Conservation (phyloP, 1,140 invertebrate genomes). For the Plectrocnemia conspersa region DNA sequence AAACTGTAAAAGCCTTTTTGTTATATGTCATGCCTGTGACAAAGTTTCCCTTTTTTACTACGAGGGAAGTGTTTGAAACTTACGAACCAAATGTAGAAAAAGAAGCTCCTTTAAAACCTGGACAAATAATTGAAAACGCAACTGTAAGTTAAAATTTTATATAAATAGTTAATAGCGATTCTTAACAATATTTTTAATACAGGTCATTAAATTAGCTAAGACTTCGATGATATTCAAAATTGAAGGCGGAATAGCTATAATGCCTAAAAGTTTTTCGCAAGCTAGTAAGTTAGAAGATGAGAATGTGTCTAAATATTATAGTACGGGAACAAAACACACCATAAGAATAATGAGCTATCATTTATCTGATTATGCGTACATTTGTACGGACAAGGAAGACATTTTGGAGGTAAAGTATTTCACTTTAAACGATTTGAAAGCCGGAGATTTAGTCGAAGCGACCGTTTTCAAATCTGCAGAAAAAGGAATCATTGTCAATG, state of each 20-base stretch:
- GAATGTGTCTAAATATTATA: slow-evolving; percentile 17
- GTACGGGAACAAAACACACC: slow-evolving; percentile 45
- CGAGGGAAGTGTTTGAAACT: slow-evolving; percentile 42
- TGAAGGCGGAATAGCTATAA: slow-evolving; percentile 19
- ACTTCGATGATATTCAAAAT: slow-evolving; percentile 28
- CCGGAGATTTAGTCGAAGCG: slow-evolving; percentile 52
- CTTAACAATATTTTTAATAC: slow-evolving; percentile 4
- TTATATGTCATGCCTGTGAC: slow-evolving; percentile 64
- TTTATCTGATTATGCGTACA: slow-evolving; percentile 53
- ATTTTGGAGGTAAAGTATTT: slow-evolving; percentile 52
- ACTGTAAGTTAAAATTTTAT: slow-evolving; percentile 37
- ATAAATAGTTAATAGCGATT: not conserved
- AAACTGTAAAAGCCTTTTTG: slow-evolving; percentile 52
- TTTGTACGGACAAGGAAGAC: slow-evolving; percentile 55
- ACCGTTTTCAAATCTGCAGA: slow-evolving; percentile 41
- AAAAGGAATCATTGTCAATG: slow-evolving; percentile 43
- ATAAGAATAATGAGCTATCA: slow-evolving; percentile 57
- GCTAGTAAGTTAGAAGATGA: slow-evolving; percentile 4
- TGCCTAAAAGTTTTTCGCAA: slow-evolving; percentile 12
- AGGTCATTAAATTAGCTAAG: slow-evolving; percentile 26
- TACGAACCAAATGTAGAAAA: slow-evolving; percentile 40
- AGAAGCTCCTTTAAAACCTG: slow-evolving; percentile 41
- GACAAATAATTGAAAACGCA: slow-evolving; percentile 44
- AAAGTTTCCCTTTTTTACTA: slow-evolving; percentile 53
- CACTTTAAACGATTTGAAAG: slow-evolving; percentile 46